A percentile compares a stretch with the other conserved stretches of the same genome.
Conservation (phyloP, 2,797 vertebrate genomes). For the Scyliorhinus canicula region DNA sequence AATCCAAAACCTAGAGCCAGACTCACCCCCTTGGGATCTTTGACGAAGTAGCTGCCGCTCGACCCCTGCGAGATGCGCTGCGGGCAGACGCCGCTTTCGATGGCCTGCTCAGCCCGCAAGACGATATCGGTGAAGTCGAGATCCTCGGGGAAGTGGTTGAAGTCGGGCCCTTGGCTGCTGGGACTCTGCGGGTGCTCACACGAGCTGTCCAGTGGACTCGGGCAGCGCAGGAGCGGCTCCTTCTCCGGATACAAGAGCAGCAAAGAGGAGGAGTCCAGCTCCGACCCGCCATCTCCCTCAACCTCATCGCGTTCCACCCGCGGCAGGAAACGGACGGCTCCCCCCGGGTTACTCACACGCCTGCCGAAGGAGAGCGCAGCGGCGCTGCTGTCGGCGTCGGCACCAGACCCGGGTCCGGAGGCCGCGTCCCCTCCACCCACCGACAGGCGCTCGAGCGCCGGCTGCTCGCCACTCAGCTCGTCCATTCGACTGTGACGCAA, state of each 20-base stretch:
- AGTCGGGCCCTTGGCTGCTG: constrained; percentile 39
- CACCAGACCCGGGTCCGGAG: no score
- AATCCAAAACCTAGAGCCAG: no score
- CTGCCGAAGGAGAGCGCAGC: neutral
- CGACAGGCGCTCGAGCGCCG: neutral
- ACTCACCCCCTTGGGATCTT: constrained; percentile 86
- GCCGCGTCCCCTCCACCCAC: neutral
- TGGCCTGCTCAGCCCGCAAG: constrained; percentile 79
- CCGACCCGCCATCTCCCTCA: neutral
- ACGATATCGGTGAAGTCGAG: constrained; percentile 83
- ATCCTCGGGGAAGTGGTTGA: constrained; percentile 82
- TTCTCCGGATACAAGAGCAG: constrained; percentile 37
- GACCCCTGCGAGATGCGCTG: constrained; percentile 95
- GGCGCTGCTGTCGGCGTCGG: no score
- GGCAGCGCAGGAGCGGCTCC: constrained; percentile 55
- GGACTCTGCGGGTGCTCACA: neutral
- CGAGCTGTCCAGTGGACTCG: constrained; percentile 40
- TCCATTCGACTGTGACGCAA: constrained; percentile 8
- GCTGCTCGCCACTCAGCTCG: neutral
- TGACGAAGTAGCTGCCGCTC: constrained; percentile 96
- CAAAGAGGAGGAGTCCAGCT: neutral
- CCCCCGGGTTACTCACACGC: neutral
- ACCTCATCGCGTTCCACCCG: neutral
- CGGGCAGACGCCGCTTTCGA: constrained; percentile 78
- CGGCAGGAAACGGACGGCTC: constrained; percentile 12